Base-by-base conservation (phyloP, 2,797 vertebrate genomes). In the Pangasius djambal region DNA sequence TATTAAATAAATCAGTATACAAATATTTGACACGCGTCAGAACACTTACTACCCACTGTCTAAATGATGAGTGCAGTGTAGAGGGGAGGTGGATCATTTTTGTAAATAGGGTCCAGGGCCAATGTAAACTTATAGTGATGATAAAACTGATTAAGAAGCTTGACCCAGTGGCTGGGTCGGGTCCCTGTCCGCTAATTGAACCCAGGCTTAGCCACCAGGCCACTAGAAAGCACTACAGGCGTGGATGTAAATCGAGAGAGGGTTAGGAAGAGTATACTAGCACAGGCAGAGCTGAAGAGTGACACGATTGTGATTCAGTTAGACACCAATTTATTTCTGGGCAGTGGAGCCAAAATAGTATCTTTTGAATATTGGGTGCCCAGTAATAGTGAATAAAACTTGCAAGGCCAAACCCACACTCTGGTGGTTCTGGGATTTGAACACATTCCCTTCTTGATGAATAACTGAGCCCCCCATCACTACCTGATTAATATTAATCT, bases 21-120 rank as follows among this genome's bases (percentile, higher is more conserved):
- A 86, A 18, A 22, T 86, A 52, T 69, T 86, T 86, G 15, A 86
- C 4, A 75, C 70, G 44, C 25, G 3, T 22, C 6, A 91, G 55
- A 70, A 87, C 86, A 18, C n/a, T 83, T 16, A 69, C 22, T 6
- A 34, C 7, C 87, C 88, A 92, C 0, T 55, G 12, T 61, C 74
- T 84, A 69, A 92, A 91, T 59, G 55, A 13, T 0, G 34, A 55
- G 22, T 89, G 55, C 0, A 18, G 59, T 4, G 55, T 16, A 70
- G 88, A 88, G 72, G n/a, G 82, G 83, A 61, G 88, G 91, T 52
- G 88, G 10, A 10, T 90, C 40, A 3, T 92, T 91, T 6, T 88
- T 90, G 0, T 67, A n/a, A 12, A 90, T 85, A 22, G 86, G 90
- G 81, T 86, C 57, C 3, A 86, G 67, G 1, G 74, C 55, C 48